These are phyloP conservation scores for Archaeoteleia sp. DNA, from an alignment of 2,888 invertebrate species.

Conservation along the genomic window DNA sequence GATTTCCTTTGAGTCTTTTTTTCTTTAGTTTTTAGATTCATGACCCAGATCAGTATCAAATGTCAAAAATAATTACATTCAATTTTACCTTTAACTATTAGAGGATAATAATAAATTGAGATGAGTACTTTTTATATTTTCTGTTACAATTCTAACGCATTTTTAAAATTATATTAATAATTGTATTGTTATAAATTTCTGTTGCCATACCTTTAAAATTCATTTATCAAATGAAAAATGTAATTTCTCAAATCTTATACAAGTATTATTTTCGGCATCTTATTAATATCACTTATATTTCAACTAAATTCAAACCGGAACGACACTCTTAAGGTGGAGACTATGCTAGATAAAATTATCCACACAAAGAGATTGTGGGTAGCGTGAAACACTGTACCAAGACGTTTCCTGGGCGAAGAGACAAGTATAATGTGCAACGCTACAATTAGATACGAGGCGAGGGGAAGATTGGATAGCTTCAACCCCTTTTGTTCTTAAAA, in stretches of 20 bases:
- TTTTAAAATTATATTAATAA: no score
- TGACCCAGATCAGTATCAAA: no score
- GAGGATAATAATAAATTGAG: constrained; percentile 7
- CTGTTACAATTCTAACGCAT: no score
- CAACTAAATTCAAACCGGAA: neutral
- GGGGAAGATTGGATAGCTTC: constrained; percentile 22
- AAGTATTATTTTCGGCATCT: neutral
- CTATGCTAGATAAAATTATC: constrained; percentile 15
- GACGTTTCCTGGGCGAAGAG: constrained; percentile 9
- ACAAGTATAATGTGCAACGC: constrained; percentile 25
- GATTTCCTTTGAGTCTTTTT: no score
- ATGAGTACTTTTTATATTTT: no score
- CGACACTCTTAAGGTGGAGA: constrained; percentile 1
- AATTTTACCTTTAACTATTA: no score
- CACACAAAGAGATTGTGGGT: constrained; percentile 7
- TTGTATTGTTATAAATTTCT: neutral
- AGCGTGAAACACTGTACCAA: constrained; percentile 13
- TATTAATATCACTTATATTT: neutral
- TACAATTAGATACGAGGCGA: constrained; percentile 25
- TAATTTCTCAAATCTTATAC: no score
- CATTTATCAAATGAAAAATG: no score
- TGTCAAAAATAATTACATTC: no score
- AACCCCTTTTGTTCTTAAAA: constrained; percentile 26
- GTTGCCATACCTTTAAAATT: no score
- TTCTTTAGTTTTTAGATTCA: no score